phyloP scores from a whole-genome alignment of 2,888 invertebrate species.

The Dinocampus coccinellae region DNA sequence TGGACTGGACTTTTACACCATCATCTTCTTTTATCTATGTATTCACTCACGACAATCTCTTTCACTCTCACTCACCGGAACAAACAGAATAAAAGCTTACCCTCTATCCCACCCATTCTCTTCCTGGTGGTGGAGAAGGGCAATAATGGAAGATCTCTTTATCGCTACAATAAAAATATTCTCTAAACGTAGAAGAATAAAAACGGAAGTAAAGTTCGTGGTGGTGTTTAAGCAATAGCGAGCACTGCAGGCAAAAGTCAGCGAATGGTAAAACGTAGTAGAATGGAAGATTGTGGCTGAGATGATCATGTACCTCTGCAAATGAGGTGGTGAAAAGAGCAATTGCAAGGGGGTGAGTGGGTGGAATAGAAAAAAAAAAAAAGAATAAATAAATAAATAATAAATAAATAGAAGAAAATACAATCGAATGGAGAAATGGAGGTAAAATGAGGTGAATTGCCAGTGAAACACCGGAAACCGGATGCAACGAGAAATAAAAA shows the following conservation, averaged over 20 bases:
- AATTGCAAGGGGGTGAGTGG: neutral
- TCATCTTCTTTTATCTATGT: neutral
- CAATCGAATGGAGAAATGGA: slow-evolving; percentile 6
- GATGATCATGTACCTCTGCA: neutral
- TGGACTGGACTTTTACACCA: slow-evolving; percentile 5
- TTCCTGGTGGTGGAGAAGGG: neutral
- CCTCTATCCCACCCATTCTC: slow-evolving; percentile 47
- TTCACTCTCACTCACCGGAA: slow-evolving; percentile 14
- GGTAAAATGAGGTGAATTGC: neutral
- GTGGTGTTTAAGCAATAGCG: slow-evolving; percentile 45
- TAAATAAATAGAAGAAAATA: neutral
- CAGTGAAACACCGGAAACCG: neutral
- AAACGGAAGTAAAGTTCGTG: slow-evolving; percentile 58
- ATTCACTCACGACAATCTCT: slow-evolving; percentile 16
- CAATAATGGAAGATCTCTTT: slow-evolving; percentile 51
- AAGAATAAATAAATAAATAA: neutral
- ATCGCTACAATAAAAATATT: slow-evolving; percentile 57
- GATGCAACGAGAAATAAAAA: neutral
- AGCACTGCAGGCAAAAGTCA: slow-evolving; percentile 29
- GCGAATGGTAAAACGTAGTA: slow-evolving; percentile 14
- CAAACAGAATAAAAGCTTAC: slow-evolving; percentile 29
- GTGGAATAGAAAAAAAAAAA: neutral
- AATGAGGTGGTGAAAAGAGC: neutral
- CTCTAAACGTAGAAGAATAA: slow-evolving; percentile 60
- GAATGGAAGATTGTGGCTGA: slow-evolving; percentile 19